Conservation (phyloP, 2,113 vertebrate species). For the Chamaetylas fuelleborni region DNA sequence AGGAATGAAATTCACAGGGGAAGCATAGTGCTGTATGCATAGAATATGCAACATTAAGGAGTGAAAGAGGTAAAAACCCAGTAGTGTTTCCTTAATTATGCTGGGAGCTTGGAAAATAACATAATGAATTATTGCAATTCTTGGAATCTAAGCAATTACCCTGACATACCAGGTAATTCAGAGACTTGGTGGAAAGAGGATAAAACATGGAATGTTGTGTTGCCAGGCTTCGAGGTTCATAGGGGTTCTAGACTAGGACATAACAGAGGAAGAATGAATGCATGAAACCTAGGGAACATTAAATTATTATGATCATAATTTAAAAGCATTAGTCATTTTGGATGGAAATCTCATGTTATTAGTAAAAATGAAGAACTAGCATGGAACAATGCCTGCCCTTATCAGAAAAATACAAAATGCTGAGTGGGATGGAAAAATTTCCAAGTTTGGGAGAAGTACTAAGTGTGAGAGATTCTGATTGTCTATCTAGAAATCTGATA, state of each 20-base stretch:
- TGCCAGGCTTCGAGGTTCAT: background rate
- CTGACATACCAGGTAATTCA: background rate
- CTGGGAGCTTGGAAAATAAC: background rate
- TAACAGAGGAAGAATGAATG: background rate
- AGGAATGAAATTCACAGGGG: background rate
- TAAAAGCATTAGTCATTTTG: background rate
- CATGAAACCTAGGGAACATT: background rate
- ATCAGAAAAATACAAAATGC: background rate
- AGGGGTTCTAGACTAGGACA: background rate
- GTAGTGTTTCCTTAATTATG: background rate
- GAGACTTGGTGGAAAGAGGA: background rate
- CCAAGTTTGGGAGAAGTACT: background rate
- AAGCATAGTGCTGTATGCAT: background rate
- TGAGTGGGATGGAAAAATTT: background rate
- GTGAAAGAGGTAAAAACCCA: background rate
- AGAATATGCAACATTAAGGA: background rate
- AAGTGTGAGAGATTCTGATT: background rate
- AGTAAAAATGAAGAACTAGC: background rate
- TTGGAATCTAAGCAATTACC: background rate
- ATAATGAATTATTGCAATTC: background rate
- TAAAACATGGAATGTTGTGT: background rate
- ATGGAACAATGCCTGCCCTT: background rate
- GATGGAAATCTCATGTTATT: background rate
- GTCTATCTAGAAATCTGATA: background rate
- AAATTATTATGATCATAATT: background rate